A percentile compares a stretch with the other conserved stretches of the same genome.
Conservation (phyloP, 2,113 vertebrate genomes). For the Cricetomys ansorgei region DNA sequence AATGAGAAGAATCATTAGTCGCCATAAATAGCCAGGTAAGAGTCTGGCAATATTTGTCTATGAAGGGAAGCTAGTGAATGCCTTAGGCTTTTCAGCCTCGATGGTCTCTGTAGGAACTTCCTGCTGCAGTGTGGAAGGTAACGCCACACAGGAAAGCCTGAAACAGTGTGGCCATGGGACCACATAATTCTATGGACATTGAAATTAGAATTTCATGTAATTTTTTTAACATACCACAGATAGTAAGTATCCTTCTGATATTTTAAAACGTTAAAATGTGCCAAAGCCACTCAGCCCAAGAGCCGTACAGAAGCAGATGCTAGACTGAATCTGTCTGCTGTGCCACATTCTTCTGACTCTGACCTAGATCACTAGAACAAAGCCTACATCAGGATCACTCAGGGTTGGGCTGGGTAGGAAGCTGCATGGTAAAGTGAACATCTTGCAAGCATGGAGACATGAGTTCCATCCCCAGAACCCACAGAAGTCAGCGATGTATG, state of each 20-base stretch:
- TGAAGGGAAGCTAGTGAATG: background rate
- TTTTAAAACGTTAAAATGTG: background rate
- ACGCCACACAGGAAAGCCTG: too few species aligned
- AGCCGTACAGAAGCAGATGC: background rate
- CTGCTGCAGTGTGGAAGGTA: background rate
- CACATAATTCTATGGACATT: background rate
- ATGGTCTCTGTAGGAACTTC: background rate
- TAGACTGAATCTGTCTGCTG: background rate
- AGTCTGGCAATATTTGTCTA: background rate
- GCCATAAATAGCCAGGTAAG: background rate
- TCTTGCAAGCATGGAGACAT: background rate
- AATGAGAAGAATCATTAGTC: background rate
- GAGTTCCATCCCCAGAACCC: too few species aligned
- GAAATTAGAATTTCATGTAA: constrained; percentile 38
- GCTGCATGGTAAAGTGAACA: background rate
- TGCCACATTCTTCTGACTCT: background rate
- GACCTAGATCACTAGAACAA: background rate
- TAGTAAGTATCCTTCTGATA: background rate
- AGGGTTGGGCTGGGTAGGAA: background rate
- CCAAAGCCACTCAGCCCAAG: background rate
- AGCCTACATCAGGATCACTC: background rate
- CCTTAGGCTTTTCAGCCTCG: background rate
- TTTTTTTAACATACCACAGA: constrained; percentile 39
- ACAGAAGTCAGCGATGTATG: too few species aligned
- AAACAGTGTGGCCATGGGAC: background rate